A percentile compares a stretch with the other conserved stretches of the same genome.
These are phyloP conservation scores for Psittacara wagleri DNA, from an alignment of 2,113 vertebrate genomes.

Conservation along the genomic window DNA sequence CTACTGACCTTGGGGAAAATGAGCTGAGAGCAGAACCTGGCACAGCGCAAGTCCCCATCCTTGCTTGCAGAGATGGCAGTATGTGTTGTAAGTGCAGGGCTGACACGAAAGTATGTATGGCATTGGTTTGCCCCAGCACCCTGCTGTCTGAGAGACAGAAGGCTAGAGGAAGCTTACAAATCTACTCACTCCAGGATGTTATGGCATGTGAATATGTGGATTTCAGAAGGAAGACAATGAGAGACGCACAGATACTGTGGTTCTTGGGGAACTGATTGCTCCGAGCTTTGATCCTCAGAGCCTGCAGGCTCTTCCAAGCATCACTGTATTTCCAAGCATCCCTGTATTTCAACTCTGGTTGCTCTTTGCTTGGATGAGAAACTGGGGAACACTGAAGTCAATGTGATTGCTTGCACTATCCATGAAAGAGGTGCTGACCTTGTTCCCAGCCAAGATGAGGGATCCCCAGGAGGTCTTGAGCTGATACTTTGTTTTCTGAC, in stretches of 20 bases:
- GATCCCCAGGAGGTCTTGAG: background rate
- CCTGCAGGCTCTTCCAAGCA: background rate
- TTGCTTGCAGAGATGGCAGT: background rate
- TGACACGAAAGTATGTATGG: background rate
- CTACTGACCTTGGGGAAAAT: background rate
- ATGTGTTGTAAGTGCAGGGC: background rate
- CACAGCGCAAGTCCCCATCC: rapidly evolving
- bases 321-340: background rate
- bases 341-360: background rate
- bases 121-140: background rate
- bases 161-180: background rate
- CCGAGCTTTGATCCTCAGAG: background rate
- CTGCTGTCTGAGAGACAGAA: background rate
- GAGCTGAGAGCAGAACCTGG: background rate
- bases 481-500: background rate
- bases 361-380: background rate
- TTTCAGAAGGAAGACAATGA: conserved; percentile 7
- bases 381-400: background rate
- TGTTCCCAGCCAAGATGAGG: background rate
- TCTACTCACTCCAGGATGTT: background rate
- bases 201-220: background rate
- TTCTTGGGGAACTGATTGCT: background rate
- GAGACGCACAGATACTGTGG: rapidly evolving
- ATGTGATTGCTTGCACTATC: background rate
- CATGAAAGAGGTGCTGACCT: background rate